Conservation (phyloP, 1,140 invertebrate species). For the Drosophila sproati region DNA sequence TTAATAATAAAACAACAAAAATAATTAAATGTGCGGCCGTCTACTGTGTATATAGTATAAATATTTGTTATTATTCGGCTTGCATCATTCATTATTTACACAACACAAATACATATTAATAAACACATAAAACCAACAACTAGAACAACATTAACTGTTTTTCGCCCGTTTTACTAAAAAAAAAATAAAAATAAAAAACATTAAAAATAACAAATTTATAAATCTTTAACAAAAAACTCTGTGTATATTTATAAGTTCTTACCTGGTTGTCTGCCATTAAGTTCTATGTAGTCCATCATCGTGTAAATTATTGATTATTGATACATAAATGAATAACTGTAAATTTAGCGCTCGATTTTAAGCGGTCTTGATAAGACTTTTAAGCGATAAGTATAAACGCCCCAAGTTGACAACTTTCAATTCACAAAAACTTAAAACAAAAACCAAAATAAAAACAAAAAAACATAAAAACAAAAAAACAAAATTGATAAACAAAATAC, state of each 20-base stretch:
- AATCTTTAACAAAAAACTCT: constrained; percentile 58
- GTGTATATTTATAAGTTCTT: constrained; percentile 71
- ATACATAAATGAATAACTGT: constrained; percentile 61
- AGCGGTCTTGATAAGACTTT: constrained; percentile 80
- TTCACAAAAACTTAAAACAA: constrained; percentile 44
- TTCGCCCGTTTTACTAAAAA: not conserved
- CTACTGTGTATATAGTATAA: constrained; percentile 39
- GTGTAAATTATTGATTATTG: constrained; percentile 70
- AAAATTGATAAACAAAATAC: constrained; percentile 40
- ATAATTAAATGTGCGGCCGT: constrained; percentile 40
- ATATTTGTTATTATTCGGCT: constrained; percentile 43
- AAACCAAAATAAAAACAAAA: constrained; percentile 37
- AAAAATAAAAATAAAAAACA: not conserved
- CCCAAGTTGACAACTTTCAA: constrained; percentile 56
- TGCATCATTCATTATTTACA: constrained; percentile 45
- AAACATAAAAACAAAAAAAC: constrained; percentile 14
- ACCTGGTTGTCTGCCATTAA: constrained; percentile 70
- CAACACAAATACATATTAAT: constrained; percentile 34
- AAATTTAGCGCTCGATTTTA: constrained; percentile 78
- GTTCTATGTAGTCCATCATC: constrained; percentile 75
- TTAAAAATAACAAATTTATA: not conserved
- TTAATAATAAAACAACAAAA: constrained; percentile 53
- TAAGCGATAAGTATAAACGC: constrained; percentile 62
- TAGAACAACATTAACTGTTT: constrained; percentile 20
- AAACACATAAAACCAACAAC: constrained; percentile 13